A percentile compares a stretch with the other conserved stretches of the same genome.
Evolutionary conservation across 2,797 vertebrate species (phyloP).

Genomic region (Pantherophis vulpinus): DNA sequence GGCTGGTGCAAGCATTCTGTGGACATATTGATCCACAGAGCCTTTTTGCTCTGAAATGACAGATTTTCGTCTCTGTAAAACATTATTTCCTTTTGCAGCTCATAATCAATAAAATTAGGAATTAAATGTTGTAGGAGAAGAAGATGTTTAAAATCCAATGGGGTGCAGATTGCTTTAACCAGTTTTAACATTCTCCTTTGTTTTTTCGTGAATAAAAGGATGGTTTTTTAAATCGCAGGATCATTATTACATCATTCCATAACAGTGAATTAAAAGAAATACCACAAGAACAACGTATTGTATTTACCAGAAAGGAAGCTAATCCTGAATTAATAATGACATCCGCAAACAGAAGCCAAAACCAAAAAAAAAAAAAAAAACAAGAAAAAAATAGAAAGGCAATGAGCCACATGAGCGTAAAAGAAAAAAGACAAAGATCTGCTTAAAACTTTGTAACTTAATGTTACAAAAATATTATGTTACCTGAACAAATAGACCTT

Average conservation of each 20-base stretch:
- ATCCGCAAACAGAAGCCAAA: background rate
- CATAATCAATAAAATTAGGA: background rate
- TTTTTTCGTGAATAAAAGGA: background rate
- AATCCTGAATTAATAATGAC: background rate
- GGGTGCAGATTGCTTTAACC: background rate
- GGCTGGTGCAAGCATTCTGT: constrained; percentile 57
- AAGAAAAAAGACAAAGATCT: background rate
- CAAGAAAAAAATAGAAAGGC: background rate
- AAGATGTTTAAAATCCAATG: constrained; percentile 16
- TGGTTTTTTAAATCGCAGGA: background rate
- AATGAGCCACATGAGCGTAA: background rate
- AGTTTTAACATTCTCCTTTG: background rate
- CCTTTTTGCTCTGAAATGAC: constrained; percentile 45
- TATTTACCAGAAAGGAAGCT: background rate
- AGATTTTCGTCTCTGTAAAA: constrained; percentile 43
- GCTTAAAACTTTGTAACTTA: background rate
- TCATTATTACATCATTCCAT: background rate
- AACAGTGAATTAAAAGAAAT: background rate
- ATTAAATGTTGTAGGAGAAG: constrained; percentile 21
- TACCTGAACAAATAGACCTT: background rate
- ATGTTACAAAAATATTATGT: background rate
- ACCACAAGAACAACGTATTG: background rate
- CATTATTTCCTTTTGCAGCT: background rate
- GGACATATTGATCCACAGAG: constrained; percentile 45
- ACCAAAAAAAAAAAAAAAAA: background rate